Evolutionary conservation across 2,888 invertebrate species (phyloP).

Genomic region (Seira sanloemensis): DNA sequence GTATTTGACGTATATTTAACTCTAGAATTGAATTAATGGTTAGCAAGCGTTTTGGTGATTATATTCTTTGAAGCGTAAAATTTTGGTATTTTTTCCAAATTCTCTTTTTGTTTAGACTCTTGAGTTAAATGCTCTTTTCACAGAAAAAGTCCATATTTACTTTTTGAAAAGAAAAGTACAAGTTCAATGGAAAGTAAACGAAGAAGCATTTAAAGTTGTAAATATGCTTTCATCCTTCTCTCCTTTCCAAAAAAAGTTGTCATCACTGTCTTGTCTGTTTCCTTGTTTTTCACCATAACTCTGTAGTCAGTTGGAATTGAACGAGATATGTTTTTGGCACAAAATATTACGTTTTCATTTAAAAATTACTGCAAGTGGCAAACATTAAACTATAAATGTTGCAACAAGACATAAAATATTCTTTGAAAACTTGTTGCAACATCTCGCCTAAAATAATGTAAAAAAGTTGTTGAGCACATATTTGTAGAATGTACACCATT

Average conservation of each 20-base stretch:
- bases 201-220: conserved; percentile 44
- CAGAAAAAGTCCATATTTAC: too few relatives aligned
- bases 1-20: too few relatives aligned
- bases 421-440: background rate
- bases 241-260: conserved; percentile 15
- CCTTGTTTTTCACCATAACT: conserved; percentile 38
- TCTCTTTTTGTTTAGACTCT: too few relatives aligned
- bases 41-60: too few relatives aligned
- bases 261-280: conserved; percentile 25
- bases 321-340: background rate
- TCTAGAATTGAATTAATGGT: too few relatives aligned
- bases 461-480: background rate
- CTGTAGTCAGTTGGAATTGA: background rate
- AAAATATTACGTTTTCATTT: background rate
- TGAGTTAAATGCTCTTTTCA: too few relatives aligned
- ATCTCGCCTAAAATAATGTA: background rate
- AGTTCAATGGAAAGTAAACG: conserved; percentile 8
- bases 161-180: background rate
- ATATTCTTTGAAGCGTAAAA: too few relatives aligned
- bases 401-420: background rate
- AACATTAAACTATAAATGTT: background rate
- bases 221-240: conserved; percentile 38
- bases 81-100: too few relatives aligned
- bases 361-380: background rate
- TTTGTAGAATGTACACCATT: too few relatives aligned